Base-by-base conservation (phyloP, 2,888 invertebrate species). In the Rhagonycha lutea region DNA sequence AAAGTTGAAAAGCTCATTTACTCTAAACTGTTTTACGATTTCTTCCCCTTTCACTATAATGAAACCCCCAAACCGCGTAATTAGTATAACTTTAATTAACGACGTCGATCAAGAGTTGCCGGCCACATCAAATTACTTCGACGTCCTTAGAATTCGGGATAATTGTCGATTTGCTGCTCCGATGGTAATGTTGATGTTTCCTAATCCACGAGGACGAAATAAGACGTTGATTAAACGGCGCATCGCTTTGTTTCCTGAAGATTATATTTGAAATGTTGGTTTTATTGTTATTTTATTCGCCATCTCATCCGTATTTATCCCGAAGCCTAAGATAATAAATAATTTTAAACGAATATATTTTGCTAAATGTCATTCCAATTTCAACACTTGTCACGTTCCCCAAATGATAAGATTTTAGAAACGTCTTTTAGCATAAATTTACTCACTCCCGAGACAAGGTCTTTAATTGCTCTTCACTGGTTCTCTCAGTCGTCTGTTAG, bases 21-120 rank as follows among this genome's bases (percentile, higher is more conserved):
- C 73, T 72, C 73, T 75, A 76, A 76, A 76, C 73, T 29, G 73
- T 79, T 79, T 80, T 77, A 80, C 75, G 78, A 75, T 75, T 75
- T 75, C 78, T 80, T 69, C 74, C 74, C 74, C 74, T 69, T 68
- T 69, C 68, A 60, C 61, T 65, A 26, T 23, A 78, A 75, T 78
- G 77, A 71, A 78, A 78, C 63, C 78, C 78, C 70, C 75, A 69
- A 74, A 78, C 80, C 80, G 80, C 80, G 76, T 79, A 80, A 80
- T 80, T 80, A 80, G 80, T 78, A 76, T 78, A 79, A 80, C 74
- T 80, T 80, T 79, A 80, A 80, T 80, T 80, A 80, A 80, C 74
- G 79, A 76, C 79, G 80, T 79, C 80, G 79, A 80, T 80, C 80
- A 79, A 75, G 75, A 78, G 70, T 79, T 79, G 78, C 80, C 76